A percentile compares a stretch with the other conserved stretches of the same genome.
Evolutionary conservation across 2,797 vertebrate genomes (phyloP).

Genomic region (Rhinoraja longicauda): DNA sequence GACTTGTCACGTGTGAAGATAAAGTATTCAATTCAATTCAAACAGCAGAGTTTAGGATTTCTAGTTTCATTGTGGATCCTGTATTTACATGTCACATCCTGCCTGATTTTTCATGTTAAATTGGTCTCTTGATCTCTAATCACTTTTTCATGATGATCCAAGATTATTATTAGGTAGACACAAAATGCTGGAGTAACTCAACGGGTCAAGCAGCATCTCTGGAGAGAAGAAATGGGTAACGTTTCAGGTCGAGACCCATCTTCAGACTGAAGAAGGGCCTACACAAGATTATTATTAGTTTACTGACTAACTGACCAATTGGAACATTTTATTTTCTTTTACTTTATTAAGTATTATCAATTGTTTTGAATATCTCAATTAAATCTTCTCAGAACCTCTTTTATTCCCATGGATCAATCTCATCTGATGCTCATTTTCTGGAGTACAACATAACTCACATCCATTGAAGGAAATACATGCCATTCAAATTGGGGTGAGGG

Average conservation of each 20-base stretch:
- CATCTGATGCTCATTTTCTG: background rate
- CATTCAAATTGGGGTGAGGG: background rate
- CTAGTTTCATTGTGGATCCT: background rate
- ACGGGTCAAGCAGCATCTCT: too few species aligned
- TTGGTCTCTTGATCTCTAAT: background rate
- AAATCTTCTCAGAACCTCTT: background rate
- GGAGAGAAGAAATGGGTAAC: too few species aligned
- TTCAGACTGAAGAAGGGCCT: too few species aligned
- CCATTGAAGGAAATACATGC: background rate
- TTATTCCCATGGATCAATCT: background rate
- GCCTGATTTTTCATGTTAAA: background rate
- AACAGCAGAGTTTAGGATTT: background rate
- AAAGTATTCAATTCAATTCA: too few species aligned
- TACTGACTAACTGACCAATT: background rate
- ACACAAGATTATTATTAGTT: background rate
- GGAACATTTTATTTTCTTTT: background rate
- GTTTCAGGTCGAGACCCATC: too few species aligned
- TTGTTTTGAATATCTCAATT: background rate
- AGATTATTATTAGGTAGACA: background rate
- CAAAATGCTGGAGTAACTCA: too few species aligned
- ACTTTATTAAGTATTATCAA: background rate
- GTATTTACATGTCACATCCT: background rate
- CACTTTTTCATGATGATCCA: background rate
- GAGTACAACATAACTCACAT: background rate
- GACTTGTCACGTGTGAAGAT: too few species aligned